These are phyloP conservation scores for Melanotus villosus DNA, from an alignment of 2,888 invertebrate genomes.

Conservation along the genomic window DNA sequence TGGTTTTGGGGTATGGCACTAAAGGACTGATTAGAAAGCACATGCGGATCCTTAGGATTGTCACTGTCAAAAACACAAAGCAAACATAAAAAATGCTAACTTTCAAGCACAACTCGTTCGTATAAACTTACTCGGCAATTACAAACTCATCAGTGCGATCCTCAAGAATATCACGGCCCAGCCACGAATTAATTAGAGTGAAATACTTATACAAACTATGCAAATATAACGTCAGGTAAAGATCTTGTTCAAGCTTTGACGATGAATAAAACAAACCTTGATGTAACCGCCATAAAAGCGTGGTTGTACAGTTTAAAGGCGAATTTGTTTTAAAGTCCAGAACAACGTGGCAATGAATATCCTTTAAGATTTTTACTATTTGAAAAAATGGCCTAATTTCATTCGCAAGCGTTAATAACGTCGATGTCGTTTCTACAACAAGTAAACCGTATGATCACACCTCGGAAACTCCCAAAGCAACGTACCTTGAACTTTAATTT, in stretches of 20 bases:
- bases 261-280: slow-evolving; percentile 56
- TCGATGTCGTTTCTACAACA: slow-evolving; percentile 62
- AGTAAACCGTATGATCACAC: neutral
- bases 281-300: slow-evolving; percentile 58
- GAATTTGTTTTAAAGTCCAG: slow-evolving; percentile 52
- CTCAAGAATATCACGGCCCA: slow-evolving; percentile 59
- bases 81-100: slow-evolving; percentile 36
- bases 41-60: slow-evolving; percentile 38
- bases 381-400: slow-evolving; percentile 58
- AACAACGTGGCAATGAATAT: slow-evolving; percentile 57
- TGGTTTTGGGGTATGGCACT: slow-evolving; percentile 5
- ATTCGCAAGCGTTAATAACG: slow-evolving; percentile 59
- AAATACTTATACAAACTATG: slow-evolving; percentile 64
- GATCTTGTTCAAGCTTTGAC: slow-evolving; percentile 61
- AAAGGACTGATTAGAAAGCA: slow-evolving; percentile 10
- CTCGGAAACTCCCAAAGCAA: too few species aligned
- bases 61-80: slow-evolving; percentile 30
- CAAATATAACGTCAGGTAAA: slow-evolving; percentile 62
- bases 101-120: slow-evolving; percentile 43
- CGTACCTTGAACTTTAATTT: slow-evolving; percentile 63
- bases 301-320: slow-evolving; percentile 55
- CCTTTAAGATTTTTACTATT: slow-evolving; percentile 56
- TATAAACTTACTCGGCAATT: slow-evolving; percentile 58
- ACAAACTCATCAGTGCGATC: slow-evolving; percentile 63
- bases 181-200: slow-evolving; percentile 62